Evolutionary conservation across 1,140 invertebrate genomes (phyloP).

Genomic region (Thalassaphorura encarpata): DNA sequence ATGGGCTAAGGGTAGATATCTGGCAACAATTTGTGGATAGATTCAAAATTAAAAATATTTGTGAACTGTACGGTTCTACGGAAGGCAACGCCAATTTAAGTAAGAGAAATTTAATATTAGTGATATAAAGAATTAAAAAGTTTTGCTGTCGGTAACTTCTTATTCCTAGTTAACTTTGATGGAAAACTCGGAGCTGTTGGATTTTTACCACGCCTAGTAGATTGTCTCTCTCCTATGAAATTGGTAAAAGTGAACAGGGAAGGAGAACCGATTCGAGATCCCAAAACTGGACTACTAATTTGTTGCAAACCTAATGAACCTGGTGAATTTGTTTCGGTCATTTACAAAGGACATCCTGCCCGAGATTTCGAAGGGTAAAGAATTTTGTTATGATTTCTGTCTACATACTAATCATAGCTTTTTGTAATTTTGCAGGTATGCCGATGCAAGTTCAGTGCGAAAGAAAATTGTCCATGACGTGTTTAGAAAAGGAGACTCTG

Average conservation of each 20-base stretch:
- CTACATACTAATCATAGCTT: neutral
- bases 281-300: constrained; percentile 21
- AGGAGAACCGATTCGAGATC: constrained; percentile 51
- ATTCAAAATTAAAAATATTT: constrained; percentile 72
- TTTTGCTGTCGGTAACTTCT: constrained; percentile 8
- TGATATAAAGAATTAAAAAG: neutral
- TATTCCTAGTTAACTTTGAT: constrained; percentile 60
- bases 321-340: constrained; percentile 64
- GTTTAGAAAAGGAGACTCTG: constrained; percentile 47
- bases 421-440: constrained; percentile 44
- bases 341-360: constrained; percentile 44
- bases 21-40: constrained; percentile 68
- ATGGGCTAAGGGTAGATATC: constrained; percentile 52
- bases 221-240: constrained; percentile 69
- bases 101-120: constrained; percentile 44
- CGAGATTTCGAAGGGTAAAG: constrained; percentile 50
- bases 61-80: constrained; percentile 94
- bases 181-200: constrained; percentile 60
- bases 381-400: no score
- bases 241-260: constrained; percentile 77
- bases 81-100: constrained; percentile 92
- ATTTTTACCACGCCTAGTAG: constrained; percentile 62
- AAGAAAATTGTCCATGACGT: constrained; percentile 53
- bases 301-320: constrained; percentile 59
- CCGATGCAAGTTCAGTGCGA: constrained; percentile 45